Evolutionary conservation across 1,140 invertebrate species (phyloP), one percentile per base, ranked within the genome.

Genomic region (Pectinophora gossypiella): DNA sequence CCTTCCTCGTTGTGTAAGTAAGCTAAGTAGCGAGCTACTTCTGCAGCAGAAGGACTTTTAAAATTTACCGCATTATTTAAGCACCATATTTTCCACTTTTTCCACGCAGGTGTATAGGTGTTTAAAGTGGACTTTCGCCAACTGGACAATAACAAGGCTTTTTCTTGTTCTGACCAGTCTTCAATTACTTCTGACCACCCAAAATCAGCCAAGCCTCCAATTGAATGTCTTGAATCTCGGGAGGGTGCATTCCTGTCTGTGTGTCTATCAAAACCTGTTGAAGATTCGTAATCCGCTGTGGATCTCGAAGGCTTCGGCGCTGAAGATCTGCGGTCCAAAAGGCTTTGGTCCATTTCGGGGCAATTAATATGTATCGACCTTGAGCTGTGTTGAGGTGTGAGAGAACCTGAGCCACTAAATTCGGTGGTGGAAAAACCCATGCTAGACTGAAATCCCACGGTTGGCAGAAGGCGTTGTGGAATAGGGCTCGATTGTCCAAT

Each of bases 391-490:
- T 64, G 10, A 71, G 16, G 5, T 64, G 61, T 15, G 21, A 5
- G 7, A 70, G 43, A 3, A 70, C 57, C 7, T 21, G 38, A 1
- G 64, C 61, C 0, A 71, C 59, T 21, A 68, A 44, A 19, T 52
- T 49, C 2, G 68, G 68, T 7, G 72, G 71, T 10, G 78, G 76
- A 23, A 82, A 82, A 21, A 78, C 10, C 66, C 74, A 79, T 0
- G 55, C 73, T 27, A 78, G 68, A 5, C 22, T 51, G 65, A 54
- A 78, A 13, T 62, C 10, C 74, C 78, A 83, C 1, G 9, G 46
- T 13, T 20, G 63, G 46, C 58, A 51, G 63, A 82, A 76, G 0
- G 70, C 72, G 27, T 76, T 63, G 50, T 58, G 58, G 44, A 56
- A 62, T 6, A 44, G 42, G 4, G 71, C 73, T 16, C 56, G 21